Percentiles rank a stretch among this genome's conserved stretches.
Evolutionary conservation across 1,140 invertebrate genomes (phyloP).

Genomic region (Scaptodrosophila lebanonensis): DNA sequence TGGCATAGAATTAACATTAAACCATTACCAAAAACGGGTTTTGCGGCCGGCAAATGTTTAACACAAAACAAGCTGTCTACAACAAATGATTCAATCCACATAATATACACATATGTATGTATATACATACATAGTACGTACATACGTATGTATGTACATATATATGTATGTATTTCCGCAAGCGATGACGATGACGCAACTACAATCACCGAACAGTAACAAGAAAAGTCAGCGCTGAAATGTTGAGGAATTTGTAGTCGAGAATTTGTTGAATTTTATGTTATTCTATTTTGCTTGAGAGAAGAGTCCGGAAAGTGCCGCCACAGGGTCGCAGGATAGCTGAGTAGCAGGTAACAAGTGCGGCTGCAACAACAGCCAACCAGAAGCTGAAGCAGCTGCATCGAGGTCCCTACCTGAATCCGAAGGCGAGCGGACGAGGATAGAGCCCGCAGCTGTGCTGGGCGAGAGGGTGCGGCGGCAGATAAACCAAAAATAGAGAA

Average conservation of each 20-base stretch:
- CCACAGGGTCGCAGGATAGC: too few relatives aligned
- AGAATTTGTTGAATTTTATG: slow-evolving; percentile 19
- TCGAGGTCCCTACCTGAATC: too few relatives aligned
- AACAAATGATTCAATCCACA: slow-evolving; percentile 22
- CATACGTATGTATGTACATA: slow-evolving; percentile 4
- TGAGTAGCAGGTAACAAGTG: too few relatives aligned
- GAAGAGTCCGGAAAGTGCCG: too few relatives aligned
- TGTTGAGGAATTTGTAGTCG: slow-evolving; percentile 50
- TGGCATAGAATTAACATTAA: too few relatives aligned
- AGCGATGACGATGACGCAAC: slow-evolving; percentile 65
- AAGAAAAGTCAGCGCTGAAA: too few relatives aligned
- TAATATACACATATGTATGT: slow-evolving; percentile 5
- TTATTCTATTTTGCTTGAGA: too few relatives aligned
- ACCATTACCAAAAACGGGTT: slow-evolving; percentile 45
- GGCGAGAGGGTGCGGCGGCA: slow-evolving; percentile 16
- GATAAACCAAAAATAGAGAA: slow-evolving; percentile 14
- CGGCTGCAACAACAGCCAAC: too few relatives aligned
- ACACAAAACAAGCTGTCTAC: slow-evolving; percentile 6
- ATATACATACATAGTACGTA: slow-evolving; percentile 2
- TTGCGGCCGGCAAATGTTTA: slow-evolving; percentile 33
- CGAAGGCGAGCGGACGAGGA: too few relatives aligned
- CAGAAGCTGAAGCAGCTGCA: too few relatives aligned
- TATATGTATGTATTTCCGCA: slow-evolving; percentile 36
- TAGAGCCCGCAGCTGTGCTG: neutral
- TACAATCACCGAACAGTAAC: slow-evolving; percentile 37